phyloP scores from a whole-genome alignment of 2,888 invertebrate genomes.

The Morpho deidamia region DNA sequence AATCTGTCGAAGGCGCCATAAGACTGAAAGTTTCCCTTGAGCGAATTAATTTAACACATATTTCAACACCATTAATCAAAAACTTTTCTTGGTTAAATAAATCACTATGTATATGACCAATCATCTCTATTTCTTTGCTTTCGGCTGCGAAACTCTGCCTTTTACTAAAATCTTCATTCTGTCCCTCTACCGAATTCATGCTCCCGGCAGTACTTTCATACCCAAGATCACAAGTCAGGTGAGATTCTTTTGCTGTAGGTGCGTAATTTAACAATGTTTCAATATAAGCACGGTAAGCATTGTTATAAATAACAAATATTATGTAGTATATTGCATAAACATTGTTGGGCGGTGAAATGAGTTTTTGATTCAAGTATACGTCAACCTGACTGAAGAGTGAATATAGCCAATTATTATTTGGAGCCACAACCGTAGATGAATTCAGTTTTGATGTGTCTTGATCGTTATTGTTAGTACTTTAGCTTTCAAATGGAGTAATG shows the following conservation, averaged over 20 bases:
- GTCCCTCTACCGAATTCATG: constrained; percentile 13
- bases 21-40: neutral
- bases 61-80: neutral
- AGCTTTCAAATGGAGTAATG: constrained; percentile 5
- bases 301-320: too few relatives aligned
- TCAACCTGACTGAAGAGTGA: constrained; percentile 30
- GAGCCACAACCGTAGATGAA: constrained; percentile 23
- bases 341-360: constrained; percentile 32
- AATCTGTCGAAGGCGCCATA: neutral
- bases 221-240: constrained; percentile 26
- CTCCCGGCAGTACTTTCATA: constrained; percentile 23
- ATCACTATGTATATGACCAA: neutral
- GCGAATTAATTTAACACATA: constrained; percentile 1
- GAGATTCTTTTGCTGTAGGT: constrained; percentile 26
- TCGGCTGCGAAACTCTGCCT: neutral
- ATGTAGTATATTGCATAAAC: too few relatives aligned
- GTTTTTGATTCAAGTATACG: constrained; percentile 33
- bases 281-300: constrained; percentile 19
- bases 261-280: constrained; percentile 28
- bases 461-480: constrained; percentile 28
- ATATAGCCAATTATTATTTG: constrained; percentile 33
- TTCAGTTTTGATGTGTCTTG: constrained; percentile 19
- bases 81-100: neutral
- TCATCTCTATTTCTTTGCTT: neutral
- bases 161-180: neutral